Evolutionary conservation across 2,797 vertebrate species (phyloP), one percentile per base, ranked within the genome.

Genomic region (Lagodon rhomboides): DNA sequence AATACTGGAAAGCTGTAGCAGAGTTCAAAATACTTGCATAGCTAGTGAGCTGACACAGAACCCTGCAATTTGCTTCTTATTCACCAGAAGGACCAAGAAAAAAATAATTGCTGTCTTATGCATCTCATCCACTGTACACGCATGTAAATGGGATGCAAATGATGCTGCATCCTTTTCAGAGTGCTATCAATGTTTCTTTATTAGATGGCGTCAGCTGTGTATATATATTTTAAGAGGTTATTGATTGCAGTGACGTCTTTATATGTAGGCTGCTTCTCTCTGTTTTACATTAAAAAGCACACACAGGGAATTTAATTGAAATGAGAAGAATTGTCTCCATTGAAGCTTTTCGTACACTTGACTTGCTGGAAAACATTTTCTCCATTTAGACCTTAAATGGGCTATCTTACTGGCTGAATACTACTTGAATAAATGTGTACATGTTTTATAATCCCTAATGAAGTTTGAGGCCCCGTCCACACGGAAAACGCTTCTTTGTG

Each of bases 141-240:
- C 68, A 82, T 85, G 70, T 72, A 79, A 89, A 84, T 87, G 54
- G 34, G 38, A 88, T 89, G 81, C 79, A 89, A 84, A 90, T 85
- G 50, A 75, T 49, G 44, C 75, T 54, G 62, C 47, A 75, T 85
- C 61, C 68, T 68, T 82, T 80, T 75, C 38, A 41, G 58, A 62
- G 54, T 77, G 34, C 67, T n/a, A 56, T 54, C 54, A 8, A 38
- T 75, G 61, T 85, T 59, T 85, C 55, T 78, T 87, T 73, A 82
- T 85, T 82, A 76, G 80, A 82, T 77, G 54, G 55, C 18, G 12
- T 75, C 66, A 60, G 69, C 38, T 66, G 56, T 68, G 50, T 41
- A 44, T 78, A 55, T 79, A 59, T 78, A 17, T 83, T 68, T 77
- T 58, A 50, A 72, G 63, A 79, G 68, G 50, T 72, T 87, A 74